Evolutionary conservation across 2,888 invertebrate species (phyloP), one percentile per base, ranked within the genome.

Genomic region (Plebejus melissa): DNA sequence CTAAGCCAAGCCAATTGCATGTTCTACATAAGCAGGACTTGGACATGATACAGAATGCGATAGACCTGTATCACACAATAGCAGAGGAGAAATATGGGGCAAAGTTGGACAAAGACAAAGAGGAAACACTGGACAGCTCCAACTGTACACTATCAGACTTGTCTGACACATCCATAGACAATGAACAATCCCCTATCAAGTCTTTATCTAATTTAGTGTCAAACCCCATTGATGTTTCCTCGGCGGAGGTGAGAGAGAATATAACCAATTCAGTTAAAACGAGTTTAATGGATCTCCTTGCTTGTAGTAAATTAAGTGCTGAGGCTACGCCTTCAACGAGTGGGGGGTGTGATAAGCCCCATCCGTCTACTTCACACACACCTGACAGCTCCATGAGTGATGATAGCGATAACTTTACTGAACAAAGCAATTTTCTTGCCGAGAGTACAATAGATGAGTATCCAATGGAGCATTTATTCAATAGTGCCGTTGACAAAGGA

Each of bases 171-270:
- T 88, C 89, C 58, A 65, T 85, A 81, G 91, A 90, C 81, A 89
- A 83, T 86, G 91, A 90, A 80, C 94, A 94, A 82, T 95, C 95
- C 74, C 95, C 95, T 74, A 95, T 95, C 41, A 95, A 95, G 84
- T 95, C 95, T 76, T 87, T 95, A 78, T 95, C 95, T 74, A 95
- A 95, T 86, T 89, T 95, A 82, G 95, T 95, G 77, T 95, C 95
- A 81, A 94, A 91, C 90, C 95, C 92, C 65, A 87, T 93, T 81
- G 89, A 91, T 80, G 80, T 87, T 72, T 82, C 85, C 76, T 81
- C 87, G 74, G 87, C 89, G 69, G 87, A 81, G 77, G 84, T 84
- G 78, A 86, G 90, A 79, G 84, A 85, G 46, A 75, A 85, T 57
- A 84, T 90, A 79, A 86, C 88, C 69, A 89, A 88, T 80, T 83